A percentile compares a stretch with the other conserved stretches of the same genome.
phyloP scores from a whole-genome alignment of 1,140 invertebrate species.

The Drosophila arawakana region DNA sequence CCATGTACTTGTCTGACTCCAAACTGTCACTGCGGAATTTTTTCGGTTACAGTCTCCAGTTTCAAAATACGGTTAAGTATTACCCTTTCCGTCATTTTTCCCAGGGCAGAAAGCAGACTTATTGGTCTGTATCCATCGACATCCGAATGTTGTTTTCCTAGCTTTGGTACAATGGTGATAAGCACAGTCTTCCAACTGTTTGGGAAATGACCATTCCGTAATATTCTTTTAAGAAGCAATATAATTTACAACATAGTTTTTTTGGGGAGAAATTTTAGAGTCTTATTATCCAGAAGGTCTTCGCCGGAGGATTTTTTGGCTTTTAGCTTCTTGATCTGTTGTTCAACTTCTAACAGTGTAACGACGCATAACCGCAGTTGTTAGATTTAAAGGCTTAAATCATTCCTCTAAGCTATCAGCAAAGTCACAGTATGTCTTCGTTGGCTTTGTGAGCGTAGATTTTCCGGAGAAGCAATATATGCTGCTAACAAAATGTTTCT shows the following conservation, averaged over 20 bases:
- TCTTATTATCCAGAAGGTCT: too few relatives aligned
- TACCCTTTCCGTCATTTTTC: neutral
- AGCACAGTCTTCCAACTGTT: neutral
- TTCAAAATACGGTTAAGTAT: neutral
- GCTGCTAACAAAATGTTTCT: constrained; percentile 6
- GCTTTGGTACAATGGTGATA: neutral
- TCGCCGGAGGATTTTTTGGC: neutral
- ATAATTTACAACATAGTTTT: too few relatives aligned
- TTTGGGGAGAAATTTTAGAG: too few relatives aligned
- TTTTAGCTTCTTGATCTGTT: too few relatives aligned
- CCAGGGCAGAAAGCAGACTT: neutral
- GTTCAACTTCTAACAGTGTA: too few relatives aligned
- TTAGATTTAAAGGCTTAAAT: neutral
- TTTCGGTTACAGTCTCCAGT: neutral
- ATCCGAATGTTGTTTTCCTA: neutral
- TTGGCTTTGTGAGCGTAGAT: neutral
- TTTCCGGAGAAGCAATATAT: neutral
- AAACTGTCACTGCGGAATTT: neutral
- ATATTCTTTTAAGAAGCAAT: neutral
- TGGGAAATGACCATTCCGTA: neutral
- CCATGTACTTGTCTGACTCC: neutral
- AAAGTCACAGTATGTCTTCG: neutral
- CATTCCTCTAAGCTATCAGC: neutral
- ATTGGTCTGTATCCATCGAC: neutral
- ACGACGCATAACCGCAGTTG: too few relatives aligned